Conservation (phyloP, 2,113 vertebrate genomes). For the Pygoscelis antarcticus region DNA sequence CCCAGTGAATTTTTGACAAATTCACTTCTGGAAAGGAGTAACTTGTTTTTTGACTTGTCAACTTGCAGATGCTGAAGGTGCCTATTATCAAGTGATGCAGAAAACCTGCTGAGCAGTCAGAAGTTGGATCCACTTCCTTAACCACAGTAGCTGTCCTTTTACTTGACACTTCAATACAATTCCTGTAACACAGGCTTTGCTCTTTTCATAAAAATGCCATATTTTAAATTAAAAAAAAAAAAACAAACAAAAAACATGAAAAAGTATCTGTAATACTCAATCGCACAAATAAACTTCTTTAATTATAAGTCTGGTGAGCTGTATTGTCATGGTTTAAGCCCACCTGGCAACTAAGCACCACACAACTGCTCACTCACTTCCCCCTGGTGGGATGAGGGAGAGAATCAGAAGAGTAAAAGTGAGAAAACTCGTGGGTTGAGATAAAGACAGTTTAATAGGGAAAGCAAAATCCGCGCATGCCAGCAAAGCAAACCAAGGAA, state of each 20-base stretch:
- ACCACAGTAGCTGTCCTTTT: not conserved
- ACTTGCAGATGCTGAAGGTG: not conserved
- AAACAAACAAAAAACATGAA: not conserved
- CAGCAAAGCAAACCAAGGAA: too few relatives aligned
- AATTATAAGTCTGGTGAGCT: not conserved
- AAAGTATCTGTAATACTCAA: not conserved
- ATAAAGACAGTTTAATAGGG: too few relatives aligned
- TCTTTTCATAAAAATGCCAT: not conserved
- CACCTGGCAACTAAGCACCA: too few relatives aligned
- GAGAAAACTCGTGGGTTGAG: too few relatives aligned
- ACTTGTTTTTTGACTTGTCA: not conserved
- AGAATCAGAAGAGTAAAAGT: too few relatives aligned
- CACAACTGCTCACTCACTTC: too few relatives aligned
- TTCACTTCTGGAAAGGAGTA: not conserved
- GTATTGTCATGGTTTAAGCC: not conserved
- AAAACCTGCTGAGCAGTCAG: not conserved
- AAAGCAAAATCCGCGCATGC: too few relatives aligned
- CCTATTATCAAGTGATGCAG: not conserved
- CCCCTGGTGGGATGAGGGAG: too few relatives aligned
- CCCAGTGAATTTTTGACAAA: not conserved
- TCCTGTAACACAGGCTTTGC: not conserved
- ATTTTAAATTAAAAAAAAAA: not conserved
- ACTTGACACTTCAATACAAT: not conserved
- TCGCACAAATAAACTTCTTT: not conserved
- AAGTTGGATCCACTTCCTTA: not conserved